Conservation (phyloP, 2,888 invertebrate genomes). For the Leucophenga maculata region DNA sequence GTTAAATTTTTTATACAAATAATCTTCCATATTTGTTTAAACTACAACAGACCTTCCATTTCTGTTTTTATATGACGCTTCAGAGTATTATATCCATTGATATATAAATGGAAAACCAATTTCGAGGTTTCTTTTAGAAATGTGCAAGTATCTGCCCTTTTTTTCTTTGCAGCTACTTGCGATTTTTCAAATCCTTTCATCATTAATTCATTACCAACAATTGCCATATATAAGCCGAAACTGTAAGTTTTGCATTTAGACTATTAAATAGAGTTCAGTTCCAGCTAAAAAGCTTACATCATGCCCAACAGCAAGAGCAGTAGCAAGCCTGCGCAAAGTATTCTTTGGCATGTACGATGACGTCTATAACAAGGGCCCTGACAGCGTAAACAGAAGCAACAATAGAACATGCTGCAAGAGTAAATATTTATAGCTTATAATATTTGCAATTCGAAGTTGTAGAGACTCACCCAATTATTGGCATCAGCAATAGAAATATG, state of each 20-base stretch:
- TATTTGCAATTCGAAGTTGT: not conserved
- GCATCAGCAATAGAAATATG: constrained; percentile 9
- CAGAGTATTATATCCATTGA: constrained; percentile 82
- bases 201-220: not conserved
- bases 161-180: not conserved
- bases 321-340: not conserved
- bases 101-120: constrained; percentile 81
- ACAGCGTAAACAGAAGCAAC: not conserved
- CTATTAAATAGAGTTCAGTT: not conserved
- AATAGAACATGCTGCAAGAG: not conserved
- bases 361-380: not conserved
- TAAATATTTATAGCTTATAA: not conserved
- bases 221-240: constrained; percentile 13
- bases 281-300: not conserved
- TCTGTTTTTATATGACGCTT: constrained; percentile 77
- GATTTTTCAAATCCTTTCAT: not conserved
- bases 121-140: constrained; percentile 81
- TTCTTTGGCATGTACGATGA: not conserved
- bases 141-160: constrained; percentile 75
- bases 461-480: constrained; percentile 9
- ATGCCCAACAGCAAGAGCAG: not conserved
- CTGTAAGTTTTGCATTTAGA: not conserved
- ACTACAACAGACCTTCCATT: constrained; percentile 76
- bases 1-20: constrained; percentile 57
- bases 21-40: constrained; percentile 79